Conservation (phyloP, 2,113 vertebrate genomes). For the Toxostoma redivivum region DNA sequence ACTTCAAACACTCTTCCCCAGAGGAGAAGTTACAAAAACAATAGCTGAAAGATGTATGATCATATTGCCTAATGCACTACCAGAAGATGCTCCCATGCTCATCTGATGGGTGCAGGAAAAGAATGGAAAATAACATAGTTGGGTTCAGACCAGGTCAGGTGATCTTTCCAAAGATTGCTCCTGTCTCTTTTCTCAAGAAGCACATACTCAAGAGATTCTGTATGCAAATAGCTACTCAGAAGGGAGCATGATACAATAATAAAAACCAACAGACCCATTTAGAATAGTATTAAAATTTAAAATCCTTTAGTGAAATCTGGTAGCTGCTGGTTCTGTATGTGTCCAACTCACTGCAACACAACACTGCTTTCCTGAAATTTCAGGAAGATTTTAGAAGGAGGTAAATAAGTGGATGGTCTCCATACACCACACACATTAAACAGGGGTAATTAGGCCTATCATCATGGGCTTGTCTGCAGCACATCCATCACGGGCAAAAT, state of each 20-base stretch:
- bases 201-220: not conserved
- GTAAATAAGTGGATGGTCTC: not conserved
- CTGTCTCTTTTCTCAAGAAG: not conserved
- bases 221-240: not conserved
- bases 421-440: not conserved
- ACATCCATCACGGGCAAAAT: not conserved
- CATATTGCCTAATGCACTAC: not conserved
- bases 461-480: not conserved
- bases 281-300: conserved; percentile 9
- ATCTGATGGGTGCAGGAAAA: not conserved
- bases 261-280: not conserved
- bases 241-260: not conserved
- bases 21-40: not conserved
- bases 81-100: not conserved
- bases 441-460: not conserved
- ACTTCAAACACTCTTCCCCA: not conserved
- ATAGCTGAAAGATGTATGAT: conserved; percentile 8
- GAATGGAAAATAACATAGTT: not conserved
- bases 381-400: not conserved
- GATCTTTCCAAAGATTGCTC: not conserved
- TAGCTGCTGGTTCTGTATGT: not conserved
- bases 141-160: not conserved
- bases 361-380: not conserved
- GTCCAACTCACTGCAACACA: not conserved
- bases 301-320: not conserved